Base-by-base conservation (phyloP, 2,113 vertebrate species). In the Miniopterus natalensis region DNA sequence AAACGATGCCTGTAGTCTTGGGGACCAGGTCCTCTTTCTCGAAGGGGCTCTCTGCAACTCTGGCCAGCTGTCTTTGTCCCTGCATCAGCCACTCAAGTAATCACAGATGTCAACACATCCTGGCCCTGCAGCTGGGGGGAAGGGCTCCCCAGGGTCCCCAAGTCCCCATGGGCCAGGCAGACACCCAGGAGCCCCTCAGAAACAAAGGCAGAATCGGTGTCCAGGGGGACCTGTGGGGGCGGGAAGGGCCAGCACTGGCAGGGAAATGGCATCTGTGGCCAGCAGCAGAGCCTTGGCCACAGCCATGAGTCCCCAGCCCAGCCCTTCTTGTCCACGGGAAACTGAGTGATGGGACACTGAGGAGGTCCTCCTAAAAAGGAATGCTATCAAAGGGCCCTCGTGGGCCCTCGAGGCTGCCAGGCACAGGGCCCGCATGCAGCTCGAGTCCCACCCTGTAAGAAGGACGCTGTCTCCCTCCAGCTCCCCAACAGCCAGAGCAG, bases 211-310 rank as follows among this genome's bases (percentile, higher is more conserved):
- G 4, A 13, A 17, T 21, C 66, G 55, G 55, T 21, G 17, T 40
- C 84, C 27, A 0, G 45, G 45, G 51, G 45, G 53, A 15, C 20
- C 47, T 49, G 18, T 4, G 0, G 25, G n/a, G 20, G 8, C 23
- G 9, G 13, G 4, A 0, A 53, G 40, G 57, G 66, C 20, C 3
- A 8, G 63, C 2, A 0, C 31, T 1, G 25, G 23, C 0, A 1
- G 23, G n/a, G 80, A 85, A 66, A 92, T 85, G 87, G 45, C 17
- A 27, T 27, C 68, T 1, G 0, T 2, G 55, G 61, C 61, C 13
- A 2, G 45, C 53, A 0, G 5, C 51, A 57, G 40, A 25, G 40
- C 75, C 49, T 25, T 6, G 3, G 85, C 13, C 15, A 6, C 42
- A 14, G 59, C 17, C 13, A 5, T 2, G 29, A 27, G 59, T 15